Evolutionary conservation across 2,113 vertebrate species (phyloP), one percentile per base, ranked within the genome.

Genomic region (Megatriorchis doriae): DNA sequence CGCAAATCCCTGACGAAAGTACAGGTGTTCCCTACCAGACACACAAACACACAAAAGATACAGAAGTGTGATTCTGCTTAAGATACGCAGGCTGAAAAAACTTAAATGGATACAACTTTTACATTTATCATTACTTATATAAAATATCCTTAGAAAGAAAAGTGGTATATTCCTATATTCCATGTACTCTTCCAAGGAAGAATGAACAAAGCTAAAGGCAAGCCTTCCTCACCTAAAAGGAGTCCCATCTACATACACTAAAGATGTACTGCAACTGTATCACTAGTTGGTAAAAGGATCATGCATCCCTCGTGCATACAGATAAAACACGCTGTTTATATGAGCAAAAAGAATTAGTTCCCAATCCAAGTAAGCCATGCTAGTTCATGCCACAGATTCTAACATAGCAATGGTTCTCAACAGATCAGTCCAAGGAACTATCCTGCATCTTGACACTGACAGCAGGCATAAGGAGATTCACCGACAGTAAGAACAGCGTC

Each of bases 401-500:
- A 86, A 47, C 32, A 43, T 1, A n/a, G 40, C 42, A 38, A 36
- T 0, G 71, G 13, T 3, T 3, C 27, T 13, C 62, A 47, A 4
- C 0, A 10, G 8, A 15, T 6, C 36, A 17, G 61, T 27, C 15
- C 65, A 19, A 1, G 14, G 48, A 38, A 25, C 48, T 36, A 22
- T 2, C 23, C 10, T 31, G 18, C 43, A 45, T 7, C 45, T 11
- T 18, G 56, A 25, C 45, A 42, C 47, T 3, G 27, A 31, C 20
- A 81, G 72, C 0, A 13, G 48, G 77, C 59, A 84, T 81, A 66
- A 50, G 25, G 62, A 88, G 55, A 62, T 2, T 29, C 34, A 32
- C 38, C 20, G 16, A 3, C 1, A 36, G 40, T 0, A 21, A 27
- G 22, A 38, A 2, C 40, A 79, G 55, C 2, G 0, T 8, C 59